Evolutionary conservation across 2,888 invertebrate species (phyloP), one percentile per base, ranked within the genome.

Genomic region (Sesamia inferens): DNA sequence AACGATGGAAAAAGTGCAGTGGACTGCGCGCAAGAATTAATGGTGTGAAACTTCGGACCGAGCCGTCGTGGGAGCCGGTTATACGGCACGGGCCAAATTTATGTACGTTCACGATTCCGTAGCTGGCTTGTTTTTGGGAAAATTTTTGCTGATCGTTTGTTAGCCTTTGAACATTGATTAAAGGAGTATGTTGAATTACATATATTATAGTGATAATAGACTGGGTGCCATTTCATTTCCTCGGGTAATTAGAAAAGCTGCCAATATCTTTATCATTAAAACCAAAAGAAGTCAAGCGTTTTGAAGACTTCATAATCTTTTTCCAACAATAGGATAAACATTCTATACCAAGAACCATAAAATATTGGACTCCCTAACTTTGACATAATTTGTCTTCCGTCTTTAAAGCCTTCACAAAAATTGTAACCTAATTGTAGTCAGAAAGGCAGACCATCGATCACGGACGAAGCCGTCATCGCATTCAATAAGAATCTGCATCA

Each of bases 1-100:
- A 85, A 81, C 81, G 83, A 85, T 87, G 85, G 91, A 91, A 92
- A 93, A 94, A 95, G 92, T 94, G 94, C 94, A 94, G 91, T 91
- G 93, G 93, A 90, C 92, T 92, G 93, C 90, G 92, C 87, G 91
- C 90, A 93, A 93, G 94, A 95, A 93, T 95, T 95, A 95, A 95
- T 95, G 95, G 94, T 90, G 95, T 93, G 95, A 93, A 93, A 94
- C 92, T 93, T 93, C 65, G 82, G 81, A 22, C 74, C 74, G 79
- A 54, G 68, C 64, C 84, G 80, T 90, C 89, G 91, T 87, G 90
- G 89, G 89, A 88, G 86, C 87, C 79, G 83, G 88, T 76, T 83
- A 73, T 79, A 71, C 85, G 89, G 81, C 84, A 81, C 76, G 65
- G 57, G 39, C 84, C 80, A 86, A 93, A 94, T 94, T 94, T 94